A percentile compares a stretch with the other conserved stretches of the same genome.
These are phyloP conservation scores for Sapajus apella DNA, from an alignment of 2,113 vertebrate genomes.

Conservation along the genomic window DNA sequence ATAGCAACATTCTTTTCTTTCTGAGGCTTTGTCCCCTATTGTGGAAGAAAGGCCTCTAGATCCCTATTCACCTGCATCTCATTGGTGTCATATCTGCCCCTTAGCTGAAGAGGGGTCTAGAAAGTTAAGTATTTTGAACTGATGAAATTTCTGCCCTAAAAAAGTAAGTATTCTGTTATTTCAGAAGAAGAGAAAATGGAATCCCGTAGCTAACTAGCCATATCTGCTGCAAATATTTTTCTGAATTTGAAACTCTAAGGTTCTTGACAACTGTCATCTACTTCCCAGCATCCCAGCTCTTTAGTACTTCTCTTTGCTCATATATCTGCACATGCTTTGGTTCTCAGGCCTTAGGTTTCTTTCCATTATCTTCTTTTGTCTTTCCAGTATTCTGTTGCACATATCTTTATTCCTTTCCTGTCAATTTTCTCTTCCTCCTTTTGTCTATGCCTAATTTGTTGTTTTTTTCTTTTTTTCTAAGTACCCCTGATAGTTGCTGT, in stretches of 20 bases:
- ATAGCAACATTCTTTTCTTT: neutral
- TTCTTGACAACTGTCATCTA: too few species aligned
- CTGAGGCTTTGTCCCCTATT: neutral
- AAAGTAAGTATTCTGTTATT: neutral
- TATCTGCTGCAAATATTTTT: neutral
- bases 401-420: neutral
- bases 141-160: neutral
- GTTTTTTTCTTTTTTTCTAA: neutral
- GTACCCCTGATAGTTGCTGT: neutral
- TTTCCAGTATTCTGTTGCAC: neutral
- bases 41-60: neutral
- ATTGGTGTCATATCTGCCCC: neutral
- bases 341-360: neutral
- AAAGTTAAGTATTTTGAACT: neutral
- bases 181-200: neutral
- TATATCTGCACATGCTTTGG: neutral
- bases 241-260: neutral
- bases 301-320: neutral
- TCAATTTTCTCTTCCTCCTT: neutral
- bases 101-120: neutral
- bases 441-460: neutral
- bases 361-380: neutral
- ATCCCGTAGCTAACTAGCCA: neutral
- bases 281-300: neutral
- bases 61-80: neutral